Evolutionary conservation across 2,113 vertebrate species (phyloP), one percentile per base, ranked within the genome.

Genomic region (Urocynchramus pylzowi): DNA sequence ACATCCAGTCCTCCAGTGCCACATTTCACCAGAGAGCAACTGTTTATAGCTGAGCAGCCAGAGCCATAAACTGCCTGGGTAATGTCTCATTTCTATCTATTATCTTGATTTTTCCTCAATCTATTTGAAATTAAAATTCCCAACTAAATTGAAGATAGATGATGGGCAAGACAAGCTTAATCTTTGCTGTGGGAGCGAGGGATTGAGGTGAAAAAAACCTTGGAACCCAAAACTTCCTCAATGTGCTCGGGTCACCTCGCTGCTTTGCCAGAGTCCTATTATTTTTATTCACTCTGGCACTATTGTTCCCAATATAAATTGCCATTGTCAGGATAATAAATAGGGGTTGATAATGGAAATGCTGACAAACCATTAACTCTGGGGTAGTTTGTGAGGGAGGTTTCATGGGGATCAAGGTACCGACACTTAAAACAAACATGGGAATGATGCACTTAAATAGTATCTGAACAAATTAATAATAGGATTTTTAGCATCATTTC

Each of bases 271-370:
- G 75, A 86, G 68, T 81, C 81, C 65, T 85, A 83, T 87, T 89
- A 92, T 91, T 97, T 95, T 92, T 97, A 95, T 97, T 94, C 97
- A 90, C 88, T 93, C 86, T 1, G 70, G 96, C 96, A 85, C 95
- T 93, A 97, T 97, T 97, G 97, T 97, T 97, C 97, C 94, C 80
- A 93, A 97, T 96, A 97, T 84, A 97, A 97, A 96, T 94, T 85
- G 60, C 94, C 56, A 96, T 85, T 97, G 93, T 94, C 89, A 97
- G 80, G 89, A 97, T 95, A 97, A 93, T 96, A 95, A 97, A 93
- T 95, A 96, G 94, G 54, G 57, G 39, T 53, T 95, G 90, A 63
- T 87, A 95, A 97, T 97, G 91, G 94, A 95, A 97, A 96, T 91
- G 93, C 88, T 93, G 90, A 92, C 92, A 97, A 95, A 91, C 84